These are phyloP conservation scores for Ormyrus pomaceus DNA, from an alignment of 2,888 invertebrate species.

Conservation along the genomic window DNA sequence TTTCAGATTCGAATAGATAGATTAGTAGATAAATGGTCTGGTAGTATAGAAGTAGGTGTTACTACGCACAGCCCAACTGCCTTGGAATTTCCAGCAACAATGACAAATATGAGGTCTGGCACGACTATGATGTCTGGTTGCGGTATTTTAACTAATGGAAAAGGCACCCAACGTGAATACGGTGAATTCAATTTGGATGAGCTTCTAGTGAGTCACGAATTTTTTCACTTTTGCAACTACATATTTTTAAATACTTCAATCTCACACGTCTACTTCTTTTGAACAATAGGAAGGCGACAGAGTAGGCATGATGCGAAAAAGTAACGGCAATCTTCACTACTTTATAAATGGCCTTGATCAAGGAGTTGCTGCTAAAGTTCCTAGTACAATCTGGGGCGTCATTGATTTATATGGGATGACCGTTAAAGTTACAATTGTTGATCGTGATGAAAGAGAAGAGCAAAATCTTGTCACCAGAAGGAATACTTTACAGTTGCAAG, in stretches of 20 bases:
- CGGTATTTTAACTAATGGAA: constrained; percentile 96
- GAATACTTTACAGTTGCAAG: constrained; percentile 79
- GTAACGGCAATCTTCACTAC: constrained; percentile 91
- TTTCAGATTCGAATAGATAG: constrained; percentile 90
- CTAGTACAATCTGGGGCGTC: constrained; percentile 92
- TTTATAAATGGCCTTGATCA: constrained; percentile 96
- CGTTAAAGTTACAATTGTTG: constrained; percentile 91
- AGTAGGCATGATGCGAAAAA: constrained; percentile 92
- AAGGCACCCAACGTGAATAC: constrained; percentile 94
- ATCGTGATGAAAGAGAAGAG: constrained; percentile 87
- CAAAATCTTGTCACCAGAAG: constrained; percentile 85
- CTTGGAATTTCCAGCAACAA: constrained; percentile 95
- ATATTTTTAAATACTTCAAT: no score
- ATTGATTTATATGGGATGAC: constrained; percentile 97
- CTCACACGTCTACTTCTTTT: no score
- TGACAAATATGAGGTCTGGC: constrained; percentile 95
- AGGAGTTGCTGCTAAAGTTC: constrained; percentile 91
- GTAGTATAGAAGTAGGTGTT: constrained; percentile 94
- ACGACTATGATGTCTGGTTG: constrained; percentile 98
- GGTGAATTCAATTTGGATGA: constrained; percentile 96
- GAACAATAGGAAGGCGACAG: constrained; percentile 87
- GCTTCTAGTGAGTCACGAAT: constrained; percentile 80
- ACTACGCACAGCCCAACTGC: constrained; percentile 94
- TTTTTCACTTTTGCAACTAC: constrained; percentile 13
- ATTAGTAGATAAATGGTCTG: constrained; percentile 96